Evolutionary conservation across 2,113 vertebrate species (phyloP).

Genomic region (Glaucidium brasilianum): DNA sequence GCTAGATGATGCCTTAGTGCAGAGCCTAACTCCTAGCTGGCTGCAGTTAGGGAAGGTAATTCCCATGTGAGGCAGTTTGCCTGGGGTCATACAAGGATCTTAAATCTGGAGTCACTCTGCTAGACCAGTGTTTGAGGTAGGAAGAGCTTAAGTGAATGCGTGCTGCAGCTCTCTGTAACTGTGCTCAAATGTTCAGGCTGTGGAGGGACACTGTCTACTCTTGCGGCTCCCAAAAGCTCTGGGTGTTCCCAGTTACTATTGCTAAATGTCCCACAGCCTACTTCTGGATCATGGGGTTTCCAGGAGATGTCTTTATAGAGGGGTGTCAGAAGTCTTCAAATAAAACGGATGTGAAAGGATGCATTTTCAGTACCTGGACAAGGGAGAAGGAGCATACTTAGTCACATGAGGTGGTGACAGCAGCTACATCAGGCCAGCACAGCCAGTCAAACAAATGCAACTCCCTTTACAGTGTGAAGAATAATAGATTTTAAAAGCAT

Average conservation of each 20-base stretch:
- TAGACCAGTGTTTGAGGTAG: background rate
- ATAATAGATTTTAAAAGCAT: slow-evolving; percentile 34
- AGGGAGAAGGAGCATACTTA: background rate
- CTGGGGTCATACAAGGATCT: background rate
- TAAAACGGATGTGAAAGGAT: background rate
- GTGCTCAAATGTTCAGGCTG: background rate
- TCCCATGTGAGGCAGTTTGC: background rate
- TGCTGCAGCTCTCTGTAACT: background rate
- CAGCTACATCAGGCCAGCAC: background rate
- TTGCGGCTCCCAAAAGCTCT: background rate
- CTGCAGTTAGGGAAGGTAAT: background rate
- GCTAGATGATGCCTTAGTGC: background rate
- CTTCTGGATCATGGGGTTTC: background rate
- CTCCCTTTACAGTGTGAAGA: background rate
- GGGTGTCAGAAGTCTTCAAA: background rate
- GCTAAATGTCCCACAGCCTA: background rate
- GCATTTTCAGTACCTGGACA: background rate
- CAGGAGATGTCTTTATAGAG: background rate
- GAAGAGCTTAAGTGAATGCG: background rate
- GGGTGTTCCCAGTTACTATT: background rate
- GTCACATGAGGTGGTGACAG: background rate
- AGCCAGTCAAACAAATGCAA: background rate
- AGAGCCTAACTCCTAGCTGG: background rate
- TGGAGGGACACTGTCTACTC: background rate
- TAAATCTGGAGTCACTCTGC: background rate